Conservation (phyloP, 2,113 vertebrate species). For the Pelodiscus sinensis region DNA sequence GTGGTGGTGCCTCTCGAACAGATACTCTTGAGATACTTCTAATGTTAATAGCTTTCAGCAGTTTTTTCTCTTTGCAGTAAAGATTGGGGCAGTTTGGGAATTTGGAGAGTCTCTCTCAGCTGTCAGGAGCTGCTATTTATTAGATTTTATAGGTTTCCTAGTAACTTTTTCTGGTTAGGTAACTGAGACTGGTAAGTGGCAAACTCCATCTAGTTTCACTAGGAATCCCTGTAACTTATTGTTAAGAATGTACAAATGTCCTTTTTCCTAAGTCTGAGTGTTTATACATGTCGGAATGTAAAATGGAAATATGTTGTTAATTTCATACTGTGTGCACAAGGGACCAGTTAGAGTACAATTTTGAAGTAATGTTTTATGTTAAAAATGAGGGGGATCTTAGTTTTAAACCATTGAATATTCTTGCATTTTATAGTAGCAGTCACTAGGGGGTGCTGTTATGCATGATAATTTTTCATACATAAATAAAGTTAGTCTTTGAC, state of each 20-base stretch:
- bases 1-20: background rate
- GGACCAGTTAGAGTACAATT: background rate
- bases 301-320: too few relatives aligned
- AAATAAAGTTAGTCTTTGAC: background rate
- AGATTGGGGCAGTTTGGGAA: background rate
- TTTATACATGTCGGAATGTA: background rate
- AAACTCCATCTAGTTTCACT: background rate
- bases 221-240: background rate
- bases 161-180: background rate
- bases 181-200: background rate
- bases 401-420: background rate
- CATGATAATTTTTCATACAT: background rate
- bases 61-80: background rate
- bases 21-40: background rate
- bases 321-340: too few relatives aligned
- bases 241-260: background rate
- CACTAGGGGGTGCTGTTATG: constrained; percentile 60
- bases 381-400: background rate
- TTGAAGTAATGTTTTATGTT: background rate
- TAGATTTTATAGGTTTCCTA: background rate
- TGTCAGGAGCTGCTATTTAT: background rate
- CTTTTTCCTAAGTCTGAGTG: background rate
- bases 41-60: background rate
- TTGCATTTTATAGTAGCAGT: background rate
- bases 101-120: background rate